Evolutionary conservation across 2,797 vertebrate species (phyloP).

Genomic region (Salmo trutta): DNA sequence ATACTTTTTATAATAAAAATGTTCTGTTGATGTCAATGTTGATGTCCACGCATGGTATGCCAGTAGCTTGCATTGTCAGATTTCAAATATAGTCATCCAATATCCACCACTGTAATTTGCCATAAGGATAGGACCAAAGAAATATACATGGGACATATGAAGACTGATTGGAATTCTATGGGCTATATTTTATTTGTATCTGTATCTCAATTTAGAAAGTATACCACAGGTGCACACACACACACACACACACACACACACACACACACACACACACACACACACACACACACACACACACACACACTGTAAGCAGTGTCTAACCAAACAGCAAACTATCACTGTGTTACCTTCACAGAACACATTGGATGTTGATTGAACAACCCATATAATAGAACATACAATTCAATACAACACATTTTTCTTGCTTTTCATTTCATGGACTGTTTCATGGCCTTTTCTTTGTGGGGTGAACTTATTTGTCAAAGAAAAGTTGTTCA

Average conservation of each 20-base stretch:
- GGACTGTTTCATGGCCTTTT: not conserved
- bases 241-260: not conserved
- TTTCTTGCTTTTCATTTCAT: not conserved
- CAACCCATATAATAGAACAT: not conserved
- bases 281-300: not conserved
- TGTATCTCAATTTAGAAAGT: not conserved
- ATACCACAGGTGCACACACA: not conserved
- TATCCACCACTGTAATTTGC: not conserved
- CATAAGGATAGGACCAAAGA: not conserved
- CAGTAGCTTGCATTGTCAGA: not conserved
- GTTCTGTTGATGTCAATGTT: not conserved
- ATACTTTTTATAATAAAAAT: not conserved
- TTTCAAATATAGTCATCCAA: not conserved
- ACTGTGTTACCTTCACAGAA: not conserved
- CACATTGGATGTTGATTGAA: not conserved
- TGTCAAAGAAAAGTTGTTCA: not conserved
- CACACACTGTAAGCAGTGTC: not conserved
- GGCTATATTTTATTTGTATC: not conserved
- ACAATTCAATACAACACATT: not conserved
- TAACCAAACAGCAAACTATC: not conserved
- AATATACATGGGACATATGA: not conserved
- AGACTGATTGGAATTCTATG: not conserved
- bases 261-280: not conserved
- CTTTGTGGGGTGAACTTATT: not conserved
- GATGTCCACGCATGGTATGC: not conserved